phyloP scores from a whole-genome alignment of 1,140 invertebrate species.

The Bombyx mori region ASM3026992v2 NC_085117.1:10256501-10257000 shows the following conservation, averaged over 20 bases:
- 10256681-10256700: constrained; percentile 31
- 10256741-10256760: constrained; percentile 71
- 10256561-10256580: no score
- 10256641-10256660: no score
- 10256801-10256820: constrained; percentile 56
- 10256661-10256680: no score
- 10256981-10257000: constrained; percentile 27
- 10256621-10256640: no score
- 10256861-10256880: constrained; percentile 86
- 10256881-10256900: constrained; percentile 89
- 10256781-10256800: constrained; percentile 59
- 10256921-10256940: constrained; percentile 57
- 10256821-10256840: constrained; percentile 41
- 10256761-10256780: constrained; percentile 60
- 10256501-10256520: no score
- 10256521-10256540: no score
- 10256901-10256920: constrained; percentile 77
- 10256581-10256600: no score
- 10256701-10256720: constrained; percentile 71
- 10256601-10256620: no score
- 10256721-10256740: constrained; percentile 70
- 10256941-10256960: constrained; percentile 46
- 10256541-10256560: no score
- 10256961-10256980: constrained; percentile 65
- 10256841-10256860: constrained; percentile 41